Evolutionary conservation across 1,140 invertebrate genomes (phyloP), one percentile per base, ranked within the genome.

Genomic region (Sesamia nonagrioides): DNA sequence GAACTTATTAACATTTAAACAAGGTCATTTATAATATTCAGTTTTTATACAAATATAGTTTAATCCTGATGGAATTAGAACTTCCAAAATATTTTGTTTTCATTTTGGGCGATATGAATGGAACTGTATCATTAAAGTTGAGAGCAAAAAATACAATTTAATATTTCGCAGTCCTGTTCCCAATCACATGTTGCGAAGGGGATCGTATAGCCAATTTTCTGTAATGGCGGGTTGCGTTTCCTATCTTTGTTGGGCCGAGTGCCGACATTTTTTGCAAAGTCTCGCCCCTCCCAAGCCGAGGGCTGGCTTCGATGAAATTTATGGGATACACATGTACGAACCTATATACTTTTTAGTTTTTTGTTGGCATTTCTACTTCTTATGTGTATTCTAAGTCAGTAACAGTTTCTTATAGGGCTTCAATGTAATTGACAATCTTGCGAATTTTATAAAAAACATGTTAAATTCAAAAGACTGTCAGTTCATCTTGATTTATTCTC

Each of bases 221-320:
- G 85, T 91, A 93, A 93, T 93, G 88, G 89, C 85, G 86, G 91
- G 88, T 88, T 92, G 86, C 88, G 88, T 92, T 89, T 88, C 83
- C 89, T 92, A 89, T 91, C 89, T 93, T 93, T 94, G 90, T 88
- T 83, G 85, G 69, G 81, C 52, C 83, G 86, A 85, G 83, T 86
- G 91, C 91, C 92, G 90, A 87, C 89, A 77, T 93, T 92, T 94
- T 94, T 94, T 94, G 91, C 88, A 84, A 85, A 80, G 66, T 61
- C 11, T 85, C 82, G 86, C 90, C 89, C 90, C 90, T 89, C 89
- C 91, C 85, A 84, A 79, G 45, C 50, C 71, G 69, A 80, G 85
- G 86, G 86, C 83, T 78, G 85, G 85, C 63, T 83, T 77, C 52
- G 21, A 77, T 74, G 82, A 86, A 90, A 89, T 89, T 87, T 89